Evolutionary conservation across 2,113 vertebrate species (phyloP).

Genomic region (Austrofundulus limnaeus): DNA sequence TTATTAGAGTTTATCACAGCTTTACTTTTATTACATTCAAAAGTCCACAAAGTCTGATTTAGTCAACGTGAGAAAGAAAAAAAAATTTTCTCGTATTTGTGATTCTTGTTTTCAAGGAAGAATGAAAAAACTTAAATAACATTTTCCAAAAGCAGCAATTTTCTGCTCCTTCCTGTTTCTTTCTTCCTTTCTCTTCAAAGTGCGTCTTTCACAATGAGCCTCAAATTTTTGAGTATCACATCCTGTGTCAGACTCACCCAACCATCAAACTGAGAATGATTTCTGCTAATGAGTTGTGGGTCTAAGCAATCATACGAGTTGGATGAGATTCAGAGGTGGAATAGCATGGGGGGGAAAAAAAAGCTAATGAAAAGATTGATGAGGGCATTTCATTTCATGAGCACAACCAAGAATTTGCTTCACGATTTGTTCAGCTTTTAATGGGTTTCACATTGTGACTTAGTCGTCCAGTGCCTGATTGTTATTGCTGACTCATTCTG

Average conservation of each 20-base stretch:
- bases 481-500: background rate
- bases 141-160: background rate
- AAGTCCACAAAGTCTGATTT: no score
- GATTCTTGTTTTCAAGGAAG: no score
- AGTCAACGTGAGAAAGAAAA: no score
- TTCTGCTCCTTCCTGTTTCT: background rate
- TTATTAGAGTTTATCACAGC: no score
- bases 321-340: background rate
- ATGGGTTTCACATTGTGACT: background rate
- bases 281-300: constrained; percentile 1
- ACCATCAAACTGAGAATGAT: constrained; percentile 1
- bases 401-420: constrained; percentile 1
- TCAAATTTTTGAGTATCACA: background rate
- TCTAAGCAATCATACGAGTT: background rate
- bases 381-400: constrained; percentile 2
- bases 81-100: no score
- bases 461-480: background rate
- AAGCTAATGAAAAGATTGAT: constrained; percentile 1
- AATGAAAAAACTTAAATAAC: background rate
- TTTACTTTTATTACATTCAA: no score
- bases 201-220: background rate
- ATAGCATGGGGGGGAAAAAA: background rate
- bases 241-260: background rate
- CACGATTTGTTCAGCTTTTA: background rate
- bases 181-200: background rate